Base-by-base conservation (phyloP, 2,113 vertebrate genomes). In the Hippocampus abdominalis region DNA sequence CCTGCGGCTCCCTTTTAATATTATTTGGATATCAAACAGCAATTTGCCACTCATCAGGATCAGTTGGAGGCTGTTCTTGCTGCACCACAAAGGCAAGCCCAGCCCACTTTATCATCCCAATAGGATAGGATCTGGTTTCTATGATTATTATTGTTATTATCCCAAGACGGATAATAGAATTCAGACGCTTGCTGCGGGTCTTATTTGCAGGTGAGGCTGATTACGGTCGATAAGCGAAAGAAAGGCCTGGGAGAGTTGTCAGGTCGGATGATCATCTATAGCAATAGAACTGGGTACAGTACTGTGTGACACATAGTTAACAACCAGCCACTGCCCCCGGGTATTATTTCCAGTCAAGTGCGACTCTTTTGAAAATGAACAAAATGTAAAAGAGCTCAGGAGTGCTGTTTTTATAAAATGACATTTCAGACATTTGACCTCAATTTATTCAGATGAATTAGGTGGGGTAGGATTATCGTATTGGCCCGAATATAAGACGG, bases 1-100 rank as follows among this genome's bases (percentile, higher is more conserved):
- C 29, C 79, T 77, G 84, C 40, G 23, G 32, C 51, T 78, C 71
- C 70, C 70, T 68, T 18, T 65, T 70, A 29, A 83, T 70, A 74
- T 86, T 88, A 88, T 88, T 86, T 85, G 82, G 83, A 87, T 85
- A 90, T 87, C 81, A 89, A 86, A 85, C 83, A 85, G 76, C 79
- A 85, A 86, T 89, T 88, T 86, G 77, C 81, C 78, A 84, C 74
- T 84, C 83, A 87, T 87, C 86, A 86, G 87, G 77, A 89, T 54
- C 73, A 73, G 68, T 72, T 77, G 62, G 69, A 78, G 79, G 69
- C 68, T 10, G 83, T 65, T 76, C 73, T 82, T 67, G 67, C 65
- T 57, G 80, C 74, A 73, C 8, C 51, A 75, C 79, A 79, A 72
- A 73, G 57, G 66, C 54, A 70, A 71, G 71, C 49, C 77, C 71